Evolutionary conservation across 2,888 invertebrate genomes (phyloP).

Genomic region (Orthonevra nobilis): DNA sequence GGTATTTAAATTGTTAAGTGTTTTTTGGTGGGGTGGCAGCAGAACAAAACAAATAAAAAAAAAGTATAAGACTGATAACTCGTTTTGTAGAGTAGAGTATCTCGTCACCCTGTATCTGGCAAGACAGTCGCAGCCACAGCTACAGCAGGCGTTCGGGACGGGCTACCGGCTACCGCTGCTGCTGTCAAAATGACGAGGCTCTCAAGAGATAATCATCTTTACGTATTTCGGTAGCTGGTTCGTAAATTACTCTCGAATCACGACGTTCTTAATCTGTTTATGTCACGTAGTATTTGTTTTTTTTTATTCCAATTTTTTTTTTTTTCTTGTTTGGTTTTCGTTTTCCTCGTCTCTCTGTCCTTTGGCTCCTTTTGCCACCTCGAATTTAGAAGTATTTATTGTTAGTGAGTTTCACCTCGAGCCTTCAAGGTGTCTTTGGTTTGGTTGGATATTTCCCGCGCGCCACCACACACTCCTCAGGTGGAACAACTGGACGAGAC

Average conservation of each 20-base stretch:
- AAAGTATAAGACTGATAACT: conserved; percentile 71
- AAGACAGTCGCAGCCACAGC: conserved; percentile 72
- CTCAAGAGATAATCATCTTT: conserved; percentile 71
- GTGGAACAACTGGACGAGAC: conserved; percentile 26
- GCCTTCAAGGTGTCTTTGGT: conserved; percentile 62
- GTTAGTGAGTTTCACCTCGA: conserved; percentile 36
- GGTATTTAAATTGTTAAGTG: conserved; percentile 58
- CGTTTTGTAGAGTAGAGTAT: conserved; percentile 61
- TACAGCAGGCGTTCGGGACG: conserved; percentile 74
- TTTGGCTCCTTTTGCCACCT: conserved; percentile 45
- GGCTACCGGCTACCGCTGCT: conserved; percentile 52
- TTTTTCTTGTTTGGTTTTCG: conserved; percentile 66
- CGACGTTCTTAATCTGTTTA: conserved; percentile 75
- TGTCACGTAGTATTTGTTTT: conserved; percentile 74
- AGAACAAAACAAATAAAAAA: conserved; percentile 63
- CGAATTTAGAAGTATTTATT: conserved; percentile 41
- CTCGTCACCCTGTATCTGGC: conserved; percentile 48
- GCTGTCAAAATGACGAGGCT: conserved; percentile 78
- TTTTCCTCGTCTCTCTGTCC: conserved; percentile 46
- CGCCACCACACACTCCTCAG: too few relatives aligned
- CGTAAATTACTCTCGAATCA: conserved; percentile 79
- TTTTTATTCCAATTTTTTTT: conserved; percentile 71
- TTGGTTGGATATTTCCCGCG: conserved; percentile 56
- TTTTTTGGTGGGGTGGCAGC: conserved; percentile 36
- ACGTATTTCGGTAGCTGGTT: conserved; percentile 80